phyloP scores from a whole-genome alignment of 2,113 vertebrate genomes.

The Microtus montanus region DNA sequence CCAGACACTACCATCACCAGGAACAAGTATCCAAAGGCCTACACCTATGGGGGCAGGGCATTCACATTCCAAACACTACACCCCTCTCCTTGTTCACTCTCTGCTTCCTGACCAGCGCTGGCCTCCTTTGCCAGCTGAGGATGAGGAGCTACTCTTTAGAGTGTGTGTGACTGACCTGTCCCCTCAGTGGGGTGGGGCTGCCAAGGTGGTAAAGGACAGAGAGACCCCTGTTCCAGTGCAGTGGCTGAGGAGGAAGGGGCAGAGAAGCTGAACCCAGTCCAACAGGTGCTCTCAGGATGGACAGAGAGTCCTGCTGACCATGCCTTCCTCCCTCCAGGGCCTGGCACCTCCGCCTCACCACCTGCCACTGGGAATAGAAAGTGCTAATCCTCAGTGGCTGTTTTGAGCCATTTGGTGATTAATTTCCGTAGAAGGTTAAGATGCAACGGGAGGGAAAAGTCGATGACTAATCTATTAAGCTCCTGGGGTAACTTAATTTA shows the following conservation, averaged over 20 bases:
- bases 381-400: conserved; percentile 40
- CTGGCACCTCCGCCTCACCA: fast-evolving
- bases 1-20: neutral
- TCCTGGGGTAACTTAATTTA: conserved; percentile 84
- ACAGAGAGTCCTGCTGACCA: fast-evolving
- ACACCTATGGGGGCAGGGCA: neutral
- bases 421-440: conserved; percentile 84
- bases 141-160: neutral
- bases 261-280: neutral
- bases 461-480: conserved; percentile 85
- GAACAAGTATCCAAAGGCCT: neutral
- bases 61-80: neutral
- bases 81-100: neutral
- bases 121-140: neutral
- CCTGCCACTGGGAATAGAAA: neutral
- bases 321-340: fast-evolving
- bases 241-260: neutral
- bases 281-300: neutral
- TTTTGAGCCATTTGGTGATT: conserved; percentile 78
- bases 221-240: fast-evolving
- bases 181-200: fast-evolving
- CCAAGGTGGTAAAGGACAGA: fast-evolving
- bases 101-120: neutral
- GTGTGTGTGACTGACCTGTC: fast-evolving
- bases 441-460: conserved; percentile 81